Conservation (phyloP, 2,888 invertebrate species). For the Plebejus argus region DNA sequence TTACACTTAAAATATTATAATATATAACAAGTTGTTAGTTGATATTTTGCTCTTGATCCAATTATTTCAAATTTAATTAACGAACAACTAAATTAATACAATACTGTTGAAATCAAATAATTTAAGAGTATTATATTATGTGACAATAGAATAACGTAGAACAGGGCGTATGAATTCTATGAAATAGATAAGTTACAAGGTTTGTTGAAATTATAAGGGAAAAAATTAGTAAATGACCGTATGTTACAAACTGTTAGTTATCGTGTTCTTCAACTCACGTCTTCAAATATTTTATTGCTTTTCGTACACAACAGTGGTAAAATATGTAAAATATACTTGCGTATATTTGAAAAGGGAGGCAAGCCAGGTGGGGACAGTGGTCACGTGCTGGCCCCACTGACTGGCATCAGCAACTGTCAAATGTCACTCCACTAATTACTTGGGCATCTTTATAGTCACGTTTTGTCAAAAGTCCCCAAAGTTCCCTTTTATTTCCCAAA, state of each 20-base stretch:
- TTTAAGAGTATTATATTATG: background rate
- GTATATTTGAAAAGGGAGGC: conserved; percentile 51
- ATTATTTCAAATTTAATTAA: background rate
- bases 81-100: background rate
- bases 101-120: background rate
- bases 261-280: too few relatives aligned
- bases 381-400: conserved; percentile 58
- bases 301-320: conserved; percentile 47
- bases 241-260: too few relatives aligned
- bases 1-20: too few relatives aligned
- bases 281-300: conserved; percentile 39
- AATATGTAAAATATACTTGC: conserved; percentile 60
- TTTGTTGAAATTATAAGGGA: too few relatives aligned
- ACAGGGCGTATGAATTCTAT: too few relatives aligned
- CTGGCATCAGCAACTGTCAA: conserved; percentile 58
- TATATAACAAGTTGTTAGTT: too few relatives aligned
- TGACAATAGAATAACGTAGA: too few relatives aligned
- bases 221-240: too few relatives aligned
- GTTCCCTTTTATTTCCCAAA: background rate
- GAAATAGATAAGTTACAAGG: too few relatives aligned
- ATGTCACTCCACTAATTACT: conserved; percentile 46
- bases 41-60: background rate
- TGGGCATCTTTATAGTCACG: conserved; percentile 42
- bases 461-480: background rate
- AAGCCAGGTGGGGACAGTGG: conserved; percentile 50